Conservation (phyloP, 2,113 vertebrate genomes). For the Myrmecobius fasciatus region DNA sequence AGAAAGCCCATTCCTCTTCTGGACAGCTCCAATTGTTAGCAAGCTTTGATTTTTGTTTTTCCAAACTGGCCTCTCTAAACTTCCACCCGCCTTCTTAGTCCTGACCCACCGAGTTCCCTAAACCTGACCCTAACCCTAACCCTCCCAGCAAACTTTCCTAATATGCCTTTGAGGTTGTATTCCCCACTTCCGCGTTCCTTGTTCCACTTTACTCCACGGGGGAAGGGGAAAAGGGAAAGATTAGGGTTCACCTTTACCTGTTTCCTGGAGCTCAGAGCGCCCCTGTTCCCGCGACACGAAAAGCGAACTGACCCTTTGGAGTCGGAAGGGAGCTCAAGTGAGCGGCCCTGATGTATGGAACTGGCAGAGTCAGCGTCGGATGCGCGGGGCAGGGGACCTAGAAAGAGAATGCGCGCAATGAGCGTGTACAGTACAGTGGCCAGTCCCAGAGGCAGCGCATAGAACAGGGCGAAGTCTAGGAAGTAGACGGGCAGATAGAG, state of each 20-base stretch:
- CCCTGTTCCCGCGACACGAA: slow-evolving; percentile 73
- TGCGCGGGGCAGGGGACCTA: slow-evolving; percentile 82
- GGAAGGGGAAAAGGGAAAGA: not conserved
- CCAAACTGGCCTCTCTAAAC: not conserved
- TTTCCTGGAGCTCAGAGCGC: slow-evolving; percentile 84
- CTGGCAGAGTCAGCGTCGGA: slow-evolving; percentile 72
- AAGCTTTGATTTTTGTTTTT: not conserved
- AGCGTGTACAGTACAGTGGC: slow-evolving; percentile 88
- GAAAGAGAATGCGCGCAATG: slow-evolving; percentile 88
- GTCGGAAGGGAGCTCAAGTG: slow-evolving; percentile 48
- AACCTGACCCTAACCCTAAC: not conserved
- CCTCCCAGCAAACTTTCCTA: not conserved
- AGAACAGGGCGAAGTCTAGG: slow-evolving; percentile 90
- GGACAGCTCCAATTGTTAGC: not conserved
- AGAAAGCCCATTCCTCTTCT: not conserved
- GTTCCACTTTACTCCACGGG: not conserved
- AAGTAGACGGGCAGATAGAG: slow-evolving; percentile 92
- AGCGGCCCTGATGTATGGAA: slow-evolving; percentile 68
- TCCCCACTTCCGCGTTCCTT: not conserved
- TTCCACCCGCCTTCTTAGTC: not conserved
- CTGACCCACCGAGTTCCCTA: not conserved
- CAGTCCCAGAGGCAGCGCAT: slow-evolving; percentile 84
- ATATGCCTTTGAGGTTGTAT: not conserved
- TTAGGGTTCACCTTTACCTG: slow-evolving; percentile 83
- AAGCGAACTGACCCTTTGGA: not conserved